Evolutionary conservation across 1,140 invertebrate genomes (phyloP), one percentile per base, ranked within the genome.

Genomic region (Euwallacea similis): DNA sequence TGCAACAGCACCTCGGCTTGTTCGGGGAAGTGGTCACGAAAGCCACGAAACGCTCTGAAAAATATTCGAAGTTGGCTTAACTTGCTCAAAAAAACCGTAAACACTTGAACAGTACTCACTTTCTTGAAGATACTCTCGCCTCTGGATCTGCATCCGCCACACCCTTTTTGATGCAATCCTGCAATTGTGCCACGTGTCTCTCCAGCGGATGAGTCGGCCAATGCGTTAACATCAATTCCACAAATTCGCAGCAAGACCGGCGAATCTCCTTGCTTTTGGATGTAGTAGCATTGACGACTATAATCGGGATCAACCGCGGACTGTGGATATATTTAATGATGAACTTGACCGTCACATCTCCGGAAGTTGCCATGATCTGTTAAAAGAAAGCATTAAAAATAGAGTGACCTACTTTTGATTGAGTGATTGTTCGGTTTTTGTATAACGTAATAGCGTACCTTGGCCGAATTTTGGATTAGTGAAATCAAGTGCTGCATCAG

Each of bases 191-290:
- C 33, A 92, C 86, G 80, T 97, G 93, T 81, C 88, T 91, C 81
- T 98, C 96, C 65, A 98, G 82, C 15, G 89, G 85, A 76, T 89
- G 85, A 0, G 90, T 87, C 42, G 91, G 87, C 96, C 97, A 98
- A 7, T 88, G 89, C 74, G 92, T 90, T 69, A 98, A 84, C 58
- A 98, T 85, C 69, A 92, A 83, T 69, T 93, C 89, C 41, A 98
- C 81, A 78, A 96, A 91, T 82, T 98, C 96, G 80, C 91, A 95
- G 62, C 88, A 87, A 9, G 87, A 86, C 59, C 90, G 86, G 47
- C 96, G 86, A 77, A 98, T 97, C 67, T 98, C 94, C 85, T 93
- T 96, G 68, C 94, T 95, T 81, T 98, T 98, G 71, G 93, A 91
- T 2, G 84, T 85, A 61, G 85, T 87, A 56, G 96, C 78, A 77